A percentile compares a stretch with the other conserved stretches of the same genome.
Conservation (phyloP, 1,140 invertebrate species). For the Drosophila neocordata region DNA sequence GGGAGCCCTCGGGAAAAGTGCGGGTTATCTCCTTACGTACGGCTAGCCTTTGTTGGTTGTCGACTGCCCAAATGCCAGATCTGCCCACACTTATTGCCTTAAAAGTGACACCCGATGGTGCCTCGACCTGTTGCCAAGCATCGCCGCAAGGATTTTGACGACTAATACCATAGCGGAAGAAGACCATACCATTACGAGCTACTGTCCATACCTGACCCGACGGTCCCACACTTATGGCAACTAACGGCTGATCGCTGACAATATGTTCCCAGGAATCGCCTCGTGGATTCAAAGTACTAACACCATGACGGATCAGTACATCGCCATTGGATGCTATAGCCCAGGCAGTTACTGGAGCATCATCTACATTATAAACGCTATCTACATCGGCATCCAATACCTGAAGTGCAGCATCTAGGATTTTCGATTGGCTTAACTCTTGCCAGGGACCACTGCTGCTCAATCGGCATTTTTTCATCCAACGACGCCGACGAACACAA, state of each 20-base stretch:
- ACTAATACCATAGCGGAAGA: constrained; percentile 88
- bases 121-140: constrained; percentile 75
- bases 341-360: constrained; percentile 87
- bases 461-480: constrained; percentile 92
- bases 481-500: constrained; percentile 92
- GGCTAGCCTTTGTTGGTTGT: constrained; percentile 86
- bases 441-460: constrained; percentile 94
- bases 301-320: constrained; percentile 90
- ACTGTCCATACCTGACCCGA: constrained; percentile 92
- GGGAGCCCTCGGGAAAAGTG: constrained; percentile 89
- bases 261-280: constrained; percentile 92
- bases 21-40: constrained; percentile 87
- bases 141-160: constrained; percentile 86
- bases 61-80: constrained; percentile 88
- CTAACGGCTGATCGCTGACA: constrained; percentile 89
- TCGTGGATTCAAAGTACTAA: constrained; percentile 87
- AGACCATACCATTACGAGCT: constrained; percentile 92
- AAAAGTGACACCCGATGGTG: constrained; percentile 85
- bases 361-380: constrained; percentile 49
- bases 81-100: constrained; percentile 90
- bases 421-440: constrained; percentile 91
- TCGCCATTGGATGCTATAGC: constrained; percentile 92
- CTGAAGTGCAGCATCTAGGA: constrained; percentile 88
- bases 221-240: constrained; percentile 88
- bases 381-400: constrained; percentile 62